Evolutionary conservation across 2,888 invertebrate species (phyloP), one percentile per base, ranked within the genome.

Genomic region (Trypoxylon attenuatum): DNA sequence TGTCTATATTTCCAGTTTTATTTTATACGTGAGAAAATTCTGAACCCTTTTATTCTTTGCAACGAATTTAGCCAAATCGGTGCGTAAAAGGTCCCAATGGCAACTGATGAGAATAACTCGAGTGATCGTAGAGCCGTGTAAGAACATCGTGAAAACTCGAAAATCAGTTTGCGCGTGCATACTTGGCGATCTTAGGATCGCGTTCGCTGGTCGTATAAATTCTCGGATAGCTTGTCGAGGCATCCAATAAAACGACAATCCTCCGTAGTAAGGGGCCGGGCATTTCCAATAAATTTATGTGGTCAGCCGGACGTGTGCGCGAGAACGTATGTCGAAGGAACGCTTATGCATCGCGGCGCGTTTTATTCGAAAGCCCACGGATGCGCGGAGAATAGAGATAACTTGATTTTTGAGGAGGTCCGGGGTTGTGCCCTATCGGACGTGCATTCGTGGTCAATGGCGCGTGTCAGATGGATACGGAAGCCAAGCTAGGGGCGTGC

Each of bases 391-490:
- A 77, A 79, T 81, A 78, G 77, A 82, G 84, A 84, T 85, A 85
- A 85, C 84, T 84, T 81, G 84, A 86, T 86, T 86, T 85, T 84
- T 82, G 69, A 80, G 80, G 72, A 84, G 82, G 70, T 68, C 66
- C 65, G 59, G 49, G 57, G 53, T 46, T 47, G 47, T 61, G 57
- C 72, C 74, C 80, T 80, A 83, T 84, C 82, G 79, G 79, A 73
- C 74, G 71, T 73, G 79, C 75, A 85, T 85, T 85, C 83, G 84
- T 86, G 87, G 85, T 86, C 88, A 88, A 88, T 88, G 87, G 87
- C 74, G 87, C 85, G 88, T 85, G 81, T 78, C 76, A 82, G 87
- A 88, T 88, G 88, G 87, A 88, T 88, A 87, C 87, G 87, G 87
- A 87, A 87, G 81, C 82, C 76, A 76, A 78, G 75, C 68, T 72